Percentiles rank a stretch among this genome's conserved stretches.
Evolutionary conservation across 2,797 vertebrate genomes (phyloP).

Genomic region (Acanthurus lineatus): DNA sequence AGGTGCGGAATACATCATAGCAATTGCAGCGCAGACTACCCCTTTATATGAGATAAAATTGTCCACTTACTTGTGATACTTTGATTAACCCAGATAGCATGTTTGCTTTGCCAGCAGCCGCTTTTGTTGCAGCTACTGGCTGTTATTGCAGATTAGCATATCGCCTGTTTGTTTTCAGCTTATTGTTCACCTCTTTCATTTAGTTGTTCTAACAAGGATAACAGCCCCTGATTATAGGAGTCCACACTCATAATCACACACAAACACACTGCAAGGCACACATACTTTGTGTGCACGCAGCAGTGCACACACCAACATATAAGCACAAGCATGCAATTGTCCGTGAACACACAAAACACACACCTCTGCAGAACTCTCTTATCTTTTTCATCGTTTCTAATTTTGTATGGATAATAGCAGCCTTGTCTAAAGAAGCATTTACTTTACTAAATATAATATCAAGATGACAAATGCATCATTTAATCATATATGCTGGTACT

Average conservation of each 20-base stretch:
- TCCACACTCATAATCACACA: slow-evolving; percentile 19
- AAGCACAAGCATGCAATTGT: too few relatives aligned
- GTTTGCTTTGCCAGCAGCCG: slow-evolving; percentile 57
- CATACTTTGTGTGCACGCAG: neutral
- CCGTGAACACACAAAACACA: slow-evolving; percentile 4
- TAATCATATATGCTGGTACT: slow-evolving; percentile 16
- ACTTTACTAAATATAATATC: slow-evolving; percentile 16
- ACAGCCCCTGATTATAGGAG: slow-evolving; percentile 39
- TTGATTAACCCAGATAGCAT: slow-evolving; percentile 57
- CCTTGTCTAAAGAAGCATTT: slow-evolving; percentile 4
- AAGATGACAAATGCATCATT: slow-evolving; percentile 25
- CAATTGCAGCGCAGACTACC: slow-evolving; percentile 8
- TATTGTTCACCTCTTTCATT: slow-evolving; percentile 64
- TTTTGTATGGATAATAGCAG: slow-evolving; percentile 8
- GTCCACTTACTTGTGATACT: slow-evolving; percentile 40
- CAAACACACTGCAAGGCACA: neutral
- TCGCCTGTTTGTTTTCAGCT: slow-evolving; percentile 59
- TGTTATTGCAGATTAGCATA: slow-evolving; percentile 52
- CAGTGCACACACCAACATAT: too few relatives aligned
- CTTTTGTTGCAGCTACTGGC: slow-evolving; percentile 24
- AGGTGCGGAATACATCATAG: neutral
- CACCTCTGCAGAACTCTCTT: neutral
- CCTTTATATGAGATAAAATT: slow-evolving; percentile 28
- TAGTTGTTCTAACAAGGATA: slow-evolving; percentile 57
- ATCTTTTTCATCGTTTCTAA: slow-evolving; percentile 5